Conservation (phyloP, 2,797 vertebrate genomes). For the Halcyon leucocephala region DNA sequence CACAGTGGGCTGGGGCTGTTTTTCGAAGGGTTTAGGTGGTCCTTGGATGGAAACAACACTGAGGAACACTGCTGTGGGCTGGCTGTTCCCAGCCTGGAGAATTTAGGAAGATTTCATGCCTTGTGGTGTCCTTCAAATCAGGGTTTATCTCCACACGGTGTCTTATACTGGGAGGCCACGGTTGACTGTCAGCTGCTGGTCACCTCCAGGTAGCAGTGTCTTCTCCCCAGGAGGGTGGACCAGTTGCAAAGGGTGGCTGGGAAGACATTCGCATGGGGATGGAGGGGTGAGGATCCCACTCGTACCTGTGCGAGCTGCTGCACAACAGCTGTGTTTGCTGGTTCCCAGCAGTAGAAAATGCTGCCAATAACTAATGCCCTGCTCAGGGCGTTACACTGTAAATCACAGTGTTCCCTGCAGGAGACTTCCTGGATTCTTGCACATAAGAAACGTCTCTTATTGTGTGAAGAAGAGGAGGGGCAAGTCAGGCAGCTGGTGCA, state of each 20-base stretch:
- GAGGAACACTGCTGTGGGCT: neutral
- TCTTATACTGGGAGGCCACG: neutral
- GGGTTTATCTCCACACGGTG: neutral
- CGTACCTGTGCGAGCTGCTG: neutral
- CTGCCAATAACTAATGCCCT: neutral
- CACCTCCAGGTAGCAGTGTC: neutral
- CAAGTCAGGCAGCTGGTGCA: neutral
- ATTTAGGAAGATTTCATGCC: neutral
- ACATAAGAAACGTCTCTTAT: neutral
- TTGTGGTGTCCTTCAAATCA: neutral
- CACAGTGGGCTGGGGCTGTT: accelerated
- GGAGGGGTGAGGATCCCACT: neutral
- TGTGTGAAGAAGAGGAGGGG: slow-evolving; percentile 15
- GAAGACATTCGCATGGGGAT: neutral
- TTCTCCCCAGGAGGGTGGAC: neutral
- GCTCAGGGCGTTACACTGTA: neutral
- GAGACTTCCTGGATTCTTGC: slow-evolving; percentile 11
- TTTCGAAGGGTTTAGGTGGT: neutral
- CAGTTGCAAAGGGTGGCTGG: neutral
- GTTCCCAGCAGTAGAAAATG: neutral
- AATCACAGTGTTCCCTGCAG: neutral
- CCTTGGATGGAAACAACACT: neutral
- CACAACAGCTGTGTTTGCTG: neutral
- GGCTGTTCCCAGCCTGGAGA: neutral
- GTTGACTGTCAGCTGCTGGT: neutral